A percentile compares a stretch with the other conserved stretches of the same genome.
Conservation (phyloP, 1,140 invertebrate species). For the Dendrolimus kikuchii region DNA sequence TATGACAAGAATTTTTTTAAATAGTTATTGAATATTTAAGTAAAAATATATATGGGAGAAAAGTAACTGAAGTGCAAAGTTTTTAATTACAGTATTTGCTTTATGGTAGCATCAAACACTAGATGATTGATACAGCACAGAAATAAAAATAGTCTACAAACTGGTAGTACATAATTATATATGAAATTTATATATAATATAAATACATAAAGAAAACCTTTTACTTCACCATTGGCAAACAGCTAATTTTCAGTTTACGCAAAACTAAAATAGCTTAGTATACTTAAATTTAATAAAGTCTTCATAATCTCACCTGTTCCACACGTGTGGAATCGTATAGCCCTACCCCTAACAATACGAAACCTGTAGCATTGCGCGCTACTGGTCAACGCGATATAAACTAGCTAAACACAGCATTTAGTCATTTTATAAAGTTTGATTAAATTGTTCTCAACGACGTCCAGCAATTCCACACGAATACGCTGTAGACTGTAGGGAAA, state of each 20-base stretch:
- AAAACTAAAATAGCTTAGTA: slow-evolving; percentile 52
- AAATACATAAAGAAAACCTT: slow-evolving; percentile 18
- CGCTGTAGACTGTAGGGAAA: slow-evolving; percentile 73
- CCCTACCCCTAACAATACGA: slow-evolving; percentile 69
- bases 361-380: slow-evolving; percentile 73
- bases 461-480: slow-evolving; percentile 61
- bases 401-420: slow-evolving; percentile 67
- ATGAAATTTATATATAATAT: slow-evolving; percentile 16
- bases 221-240: slow-evolving; percentile 11
- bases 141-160: too few relatives aligned
- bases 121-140: too few relatives aligned
- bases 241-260: slow-evolving; percentile 17
- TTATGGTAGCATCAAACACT: too few relatives aligned
- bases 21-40: too few relatives aligned
- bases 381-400: slow-evolving; percentile 65
- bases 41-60: too few relatives aligned
- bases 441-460: slow-evolving; percentile 60
- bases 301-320: slow-evolving; percentile 71
- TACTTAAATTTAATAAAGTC: slow-evolving; percentile 60
- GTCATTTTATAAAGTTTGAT: slow-evolving; percentile 56
- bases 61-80: too few relatives aligned
- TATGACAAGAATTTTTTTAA: too few relatives aligned
- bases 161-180: background rate
- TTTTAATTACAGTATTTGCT: too few relatives aligned
- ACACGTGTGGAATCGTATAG: slow-evolving; percentile 61